Evolutionary conservation across 2,113 vertebrate species (phyloP).

Genomic region (Naja naja): DNA sequence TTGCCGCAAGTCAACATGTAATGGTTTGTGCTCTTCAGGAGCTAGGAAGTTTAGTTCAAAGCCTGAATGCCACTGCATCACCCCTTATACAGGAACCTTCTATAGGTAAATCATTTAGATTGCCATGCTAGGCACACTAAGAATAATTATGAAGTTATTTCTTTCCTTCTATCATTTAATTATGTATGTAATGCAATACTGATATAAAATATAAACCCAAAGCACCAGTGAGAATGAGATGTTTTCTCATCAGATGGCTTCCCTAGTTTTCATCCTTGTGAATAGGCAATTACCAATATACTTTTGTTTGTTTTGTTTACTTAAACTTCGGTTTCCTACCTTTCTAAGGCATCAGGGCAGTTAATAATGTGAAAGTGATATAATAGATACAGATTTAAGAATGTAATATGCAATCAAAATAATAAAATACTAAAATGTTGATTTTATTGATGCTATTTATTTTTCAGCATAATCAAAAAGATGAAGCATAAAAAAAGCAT

Average conservation of each 20-base stretch:
- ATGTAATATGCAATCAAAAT: neutral
- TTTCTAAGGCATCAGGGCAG: neutral
- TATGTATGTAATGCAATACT: neutral
- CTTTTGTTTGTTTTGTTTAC: neutral
- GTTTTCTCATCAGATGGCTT: neutral
- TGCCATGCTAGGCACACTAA: neutral
- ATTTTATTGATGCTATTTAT: neutral
- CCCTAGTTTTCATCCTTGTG: no score
- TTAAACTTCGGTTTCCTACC: neutral
- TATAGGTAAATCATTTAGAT: slow-evolving; percentile 75
- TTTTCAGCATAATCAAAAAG: neutral
- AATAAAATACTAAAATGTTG: neutral
- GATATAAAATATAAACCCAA: neutral
- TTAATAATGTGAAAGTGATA: neutral
- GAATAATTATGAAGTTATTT: neutral
- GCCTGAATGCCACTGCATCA: slow-evolving; percentile 91
- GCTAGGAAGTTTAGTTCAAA: slow-evolving; percentile 94
- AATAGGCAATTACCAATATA: no score
- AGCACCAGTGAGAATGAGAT: neutral
- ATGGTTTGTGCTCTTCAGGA: slow-evolving; percentile 98
- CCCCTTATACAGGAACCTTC: slow-evolving; percentile 96
- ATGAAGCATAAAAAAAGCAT: neutral
- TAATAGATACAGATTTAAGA: neutral
- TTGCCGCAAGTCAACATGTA: slow-evolving; percentile 95
- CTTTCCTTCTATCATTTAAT: neutral